Conservation (phyloP, 2,113 vertebrate genomes). For the Harpagus bidentatus region DNA sequence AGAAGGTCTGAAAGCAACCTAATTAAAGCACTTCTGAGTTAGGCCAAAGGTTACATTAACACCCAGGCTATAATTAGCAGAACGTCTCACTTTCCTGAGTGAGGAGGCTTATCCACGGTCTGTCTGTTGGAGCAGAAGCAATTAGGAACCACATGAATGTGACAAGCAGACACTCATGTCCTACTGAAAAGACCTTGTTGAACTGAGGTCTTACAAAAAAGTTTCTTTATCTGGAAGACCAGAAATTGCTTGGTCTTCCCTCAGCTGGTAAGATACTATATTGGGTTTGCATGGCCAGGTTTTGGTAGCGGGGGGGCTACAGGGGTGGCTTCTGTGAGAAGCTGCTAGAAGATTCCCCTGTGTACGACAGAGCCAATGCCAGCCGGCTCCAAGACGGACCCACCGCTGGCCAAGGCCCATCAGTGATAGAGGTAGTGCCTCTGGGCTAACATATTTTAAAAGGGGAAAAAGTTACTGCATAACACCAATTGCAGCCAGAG, state of each 20-base stretch:
- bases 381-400: no score
- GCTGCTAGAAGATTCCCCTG: no score
- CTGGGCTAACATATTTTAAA: no score
- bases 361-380: no score
- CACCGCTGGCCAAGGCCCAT: no score
- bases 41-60: not conserved
- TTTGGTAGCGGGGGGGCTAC: no score
- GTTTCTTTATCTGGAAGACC: not conserved
- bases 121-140: not conserved
- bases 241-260: not conserved
- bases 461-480: no score
- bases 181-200: not conserved
- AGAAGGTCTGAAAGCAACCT: not conserved
- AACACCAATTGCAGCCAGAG: no score
- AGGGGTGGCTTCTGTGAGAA: no score
- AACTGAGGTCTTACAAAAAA: not conserved
- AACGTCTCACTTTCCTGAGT: not conserved
- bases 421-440: no score
- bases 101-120: not conserved
- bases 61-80: not conserved
- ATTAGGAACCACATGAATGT: not conserved
- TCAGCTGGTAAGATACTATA: not conserved
- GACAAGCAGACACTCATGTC: not conserved
- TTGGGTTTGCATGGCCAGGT: no score
- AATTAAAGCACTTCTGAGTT: not conserved